A percentile compares a stretch with the other conserved stretches of the same genome.
These are phyloP conservation scores for Glaucidium brasilianum DNA, from an alignment of 2,113 vertebrate genomes.

Conservation along the genomic window DNA sequence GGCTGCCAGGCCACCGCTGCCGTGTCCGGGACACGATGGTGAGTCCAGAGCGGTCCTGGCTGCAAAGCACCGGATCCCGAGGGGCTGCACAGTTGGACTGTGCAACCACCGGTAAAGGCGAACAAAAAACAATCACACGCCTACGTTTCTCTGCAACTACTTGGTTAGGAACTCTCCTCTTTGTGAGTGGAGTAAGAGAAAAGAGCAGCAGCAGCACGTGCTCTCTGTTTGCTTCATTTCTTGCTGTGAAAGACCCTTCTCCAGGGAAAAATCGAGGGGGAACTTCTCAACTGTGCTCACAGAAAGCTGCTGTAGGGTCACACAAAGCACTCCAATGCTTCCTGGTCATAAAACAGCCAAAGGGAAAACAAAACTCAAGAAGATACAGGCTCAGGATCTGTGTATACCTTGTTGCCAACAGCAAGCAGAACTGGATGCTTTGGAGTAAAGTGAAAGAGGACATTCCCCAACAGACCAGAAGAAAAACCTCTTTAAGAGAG, in stretches of 20 bases:
- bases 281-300: not conserved
- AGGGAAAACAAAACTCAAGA: not conserved
- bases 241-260: not conserved
- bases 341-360: not conserved
- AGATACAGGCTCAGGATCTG: rapidly evolving
- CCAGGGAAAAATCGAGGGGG: too few relatives aligned
- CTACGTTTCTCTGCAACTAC: not conserved
- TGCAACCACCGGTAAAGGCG: not conserved
- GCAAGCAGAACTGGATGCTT: not conserved
- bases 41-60: too few relatives aligned
- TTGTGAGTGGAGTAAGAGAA: not conserved
- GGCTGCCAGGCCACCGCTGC: too few relatives aligned
- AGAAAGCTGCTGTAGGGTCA: not conserved
- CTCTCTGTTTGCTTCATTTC: not conserved
- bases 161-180: not conserved
- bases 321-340: not conserved
- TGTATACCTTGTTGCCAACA: not conserved
- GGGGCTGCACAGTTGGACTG: not conserved
- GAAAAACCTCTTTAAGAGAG: not conserved
- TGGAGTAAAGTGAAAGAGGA: not conserved
- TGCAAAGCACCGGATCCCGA: not conserved
- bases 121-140: not conserved
- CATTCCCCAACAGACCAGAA: too few relatives aligned
- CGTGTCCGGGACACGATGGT: rapidly evolving
- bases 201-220: not conserved